phyloP scores from a whole-genome alignment of 2,113 vertebrate species.

The Pandion haliaetus region DNA sequence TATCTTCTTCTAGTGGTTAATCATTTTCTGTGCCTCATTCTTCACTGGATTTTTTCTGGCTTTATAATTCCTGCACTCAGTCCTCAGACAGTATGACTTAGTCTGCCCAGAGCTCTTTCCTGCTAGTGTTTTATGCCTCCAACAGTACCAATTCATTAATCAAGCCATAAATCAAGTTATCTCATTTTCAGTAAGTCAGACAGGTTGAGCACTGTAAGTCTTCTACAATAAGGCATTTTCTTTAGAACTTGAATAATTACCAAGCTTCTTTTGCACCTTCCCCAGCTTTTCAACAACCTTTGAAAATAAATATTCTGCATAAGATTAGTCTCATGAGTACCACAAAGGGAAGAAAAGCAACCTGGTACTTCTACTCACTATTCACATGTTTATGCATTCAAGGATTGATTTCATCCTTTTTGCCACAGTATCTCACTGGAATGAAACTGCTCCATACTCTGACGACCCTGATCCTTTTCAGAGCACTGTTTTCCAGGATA shows the following conservation, averaged over 20 bases:
- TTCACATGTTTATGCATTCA: slow-evolving; percentile 2
- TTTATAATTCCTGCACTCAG: background rate
- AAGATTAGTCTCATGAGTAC: background rate
- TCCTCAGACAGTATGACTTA: background rate
- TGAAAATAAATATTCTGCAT: slow-evolving; percentile 24
- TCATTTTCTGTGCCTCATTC: background rate
- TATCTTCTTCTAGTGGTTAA: background rate
- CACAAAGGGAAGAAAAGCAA: background rate
- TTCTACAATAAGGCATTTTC: background rate
- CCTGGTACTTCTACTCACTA: background rate
- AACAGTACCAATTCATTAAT: slow-evolving; percentile 9
- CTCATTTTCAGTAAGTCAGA: background rate
- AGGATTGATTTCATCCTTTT: slow-evolving; percentile 30
- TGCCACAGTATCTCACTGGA: background rate
- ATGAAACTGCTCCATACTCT: background rate
- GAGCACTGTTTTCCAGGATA: background rate
- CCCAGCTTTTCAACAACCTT: background rate
- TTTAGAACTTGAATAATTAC: background rate
- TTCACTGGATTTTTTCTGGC: slow-evolving; percentile 34
- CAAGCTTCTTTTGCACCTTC: background rate
- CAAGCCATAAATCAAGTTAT: slow-evolving; percentile 10
- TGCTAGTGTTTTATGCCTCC: background rate
- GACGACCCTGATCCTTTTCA: background rate
- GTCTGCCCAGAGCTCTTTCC: background rate
- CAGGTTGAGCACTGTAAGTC: background rate